Base-by-base conservation (phyloP, 2,888 invertebrate genomes). In the Epirrhoe alternata region DNA sequence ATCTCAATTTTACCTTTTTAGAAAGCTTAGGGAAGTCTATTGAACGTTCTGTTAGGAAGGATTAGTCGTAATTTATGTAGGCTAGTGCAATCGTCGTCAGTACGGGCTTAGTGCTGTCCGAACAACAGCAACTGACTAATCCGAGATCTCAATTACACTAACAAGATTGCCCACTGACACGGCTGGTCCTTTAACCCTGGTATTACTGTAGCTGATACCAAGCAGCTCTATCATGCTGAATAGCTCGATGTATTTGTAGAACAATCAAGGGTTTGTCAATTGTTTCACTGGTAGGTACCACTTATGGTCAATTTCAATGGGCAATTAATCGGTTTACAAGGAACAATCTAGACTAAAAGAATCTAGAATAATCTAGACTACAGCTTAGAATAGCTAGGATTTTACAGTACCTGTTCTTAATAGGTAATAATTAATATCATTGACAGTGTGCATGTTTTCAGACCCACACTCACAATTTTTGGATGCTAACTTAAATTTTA, bases 101-200 rank as follows among this genome's bases (percentile, higher is more conserved):
- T 55, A 67, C 65, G 72, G 69, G 66, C 70, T 72, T 64, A 67
- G 58, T 63, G 42, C 49, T 65, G 57, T 64, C 69, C 62, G 62
- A 54, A 61, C 61, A 67, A 61, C 65, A 53, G 65, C 53, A 52
- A 58, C 67, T 69, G 68, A 61, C 64, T 66, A 68, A 71, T 62
- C 72, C 70, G 61, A 70, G 66, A 66, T 58, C 72, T 61, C 71
- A 74, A 72, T 74, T 74, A 70, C 71, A 64, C 71, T 72, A 74
- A 74, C 74, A 70, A 74, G 72, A 74, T 74, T 74, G 71, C 69
- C 61, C 67, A 66, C 68, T 60, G 69, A 64, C 61, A 64, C 56
- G 56, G 67, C 63, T 53, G 61, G 64, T 54, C 54, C 59, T 47
- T 65, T 59, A 64, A 59, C 52, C 66, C 60, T 24, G 42, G 65